A percentile compares a stretch with the other conserved stretches of the same genome.
These are phyloP conservation scores for Neostethus bicornis DNA, from an alignment of 2,797 vertebrate genomes.

Conservation along the genomic window DNA sequence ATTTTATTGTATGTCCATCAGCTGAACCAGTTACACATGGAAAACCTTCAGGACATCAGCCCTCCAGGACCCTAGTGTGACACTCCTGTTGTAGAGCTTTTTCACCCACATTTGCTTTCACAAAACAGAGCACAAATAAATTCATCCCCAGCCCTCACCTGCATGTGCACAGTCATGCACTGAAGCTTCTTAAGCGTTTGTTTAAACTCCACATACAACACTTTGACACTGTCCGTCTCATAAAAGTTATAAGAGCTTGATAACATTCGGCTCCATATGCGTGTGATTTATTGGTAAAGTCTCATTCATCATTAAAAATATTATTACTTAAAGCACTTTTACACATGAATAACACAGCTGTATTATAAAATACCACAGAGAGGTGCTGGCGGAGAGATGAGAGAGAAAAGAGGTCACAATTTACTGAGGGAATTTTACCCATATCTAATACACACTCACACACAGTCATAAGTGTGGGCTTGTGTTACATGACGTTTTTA, in stretches of 20 bases:
- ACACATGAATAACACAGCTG: conserved; percentile 50
- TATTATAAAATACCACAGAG: conserved; percentile 37
- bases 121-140: no score
- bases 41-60: no score
- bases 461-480: conserved; percentile 53
- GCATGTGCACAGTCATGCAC: conserved; percentile 9
- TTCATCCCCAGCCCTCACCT: conserved; percentile 7
- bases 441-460: conserved; percentile 53
- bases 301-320: conserved; percentile 47
- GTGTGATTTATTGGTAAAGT: conserved; percentile 43
- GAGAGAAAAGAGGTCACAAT: conserved; percentile 58
- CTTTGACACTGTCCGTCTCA: conserved; percentile 4
- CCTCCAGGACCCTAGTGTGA: no score
- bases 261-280: conserved; percentile 22
- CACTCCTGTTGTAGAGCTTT: conserved; percentile 5
- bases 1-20: no score
- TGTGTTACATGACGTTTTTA: conserved; percentile 67
- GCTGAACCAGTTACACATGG: no score
- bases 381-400: conserved; percentile 56
- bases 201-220: conserved; percentile 1
- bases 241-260: conserved; percentile 23
- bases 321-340: conserved; percentile 53
- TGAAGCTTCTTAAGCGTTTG: not conserved
- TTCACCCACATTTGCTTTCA: not conserved
- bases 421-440: conserved; percentile 64